phyloP scores from a whole-genome alignment of 2,797 vertebrate species.

The Ambastaia sidthimunki region DNA sequence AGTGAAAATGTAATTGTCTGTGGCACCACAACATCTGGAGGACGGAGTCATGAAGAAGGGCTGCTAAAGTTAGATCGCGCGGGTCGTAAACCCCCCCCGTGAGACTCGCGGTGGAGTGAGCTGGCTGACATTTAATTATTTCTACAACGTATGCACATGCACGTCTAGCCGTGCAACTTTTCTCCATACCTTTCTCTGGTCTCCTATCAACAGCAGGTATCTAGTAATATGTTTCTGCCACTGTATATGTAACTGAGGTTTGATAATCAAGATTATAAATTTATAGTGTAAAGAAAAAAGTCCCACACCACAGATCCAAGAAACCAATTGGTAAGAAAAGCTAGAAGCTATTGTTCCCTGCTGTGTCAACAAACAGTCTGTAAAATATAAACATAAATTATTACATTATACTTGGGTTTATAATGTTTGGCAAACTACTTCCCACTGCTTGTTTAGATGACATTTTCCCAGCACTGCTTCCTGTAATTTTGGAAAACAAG shows the following conservation, averaged over 20 bases:
- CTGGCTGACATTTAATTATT: conserved; percentile 74
- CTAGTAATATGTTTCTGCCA: conserved; percentile 32
- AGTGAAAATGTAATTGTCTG: background rate
- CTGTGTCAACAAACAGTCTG: too few species aligned
- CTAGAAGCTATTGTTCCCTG: too few species aligned
- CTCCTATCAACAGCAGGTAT: background rate
- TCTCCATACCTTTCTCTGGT: conserved; percentile 16
- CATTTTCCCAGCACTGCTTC: too few species aligned
- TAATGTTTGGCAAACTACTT: too few species aligned
- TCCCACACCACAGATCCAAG: background rate
- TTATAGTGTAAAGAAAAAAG: conserved; percentile 21
- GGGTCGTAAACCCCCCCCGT: conserved; percentile 69
- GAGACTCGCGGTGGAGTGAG: conserved; percentile 58
- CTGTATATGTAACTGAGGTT: conserved; percentile 33
- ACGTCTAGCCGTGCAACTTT: background rate
- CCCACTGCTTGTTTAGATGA: too few species aligned
- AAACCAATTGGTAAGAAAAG: conserved; percentile 19
- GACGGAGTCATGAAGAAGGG: conserved; percentile 62
- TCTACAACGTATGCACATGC: conserved; percentile 63
- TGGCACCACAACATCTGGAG: conserved; percentile 49
- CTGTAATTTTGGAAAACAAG: too few species aligned
- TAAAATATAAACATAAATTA: too few species aligned
- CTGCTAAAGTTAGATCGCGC: conserved; percentile 60
- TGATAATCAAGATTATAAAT: conserved; percentile 53
- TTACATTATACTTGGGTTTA: too few species aligned